Percentiles rank a stretch among this genome's conserved stretches.
Conservation (phyloP, 1,140 invertebrate species). For the Papilio helenus region DNA sequence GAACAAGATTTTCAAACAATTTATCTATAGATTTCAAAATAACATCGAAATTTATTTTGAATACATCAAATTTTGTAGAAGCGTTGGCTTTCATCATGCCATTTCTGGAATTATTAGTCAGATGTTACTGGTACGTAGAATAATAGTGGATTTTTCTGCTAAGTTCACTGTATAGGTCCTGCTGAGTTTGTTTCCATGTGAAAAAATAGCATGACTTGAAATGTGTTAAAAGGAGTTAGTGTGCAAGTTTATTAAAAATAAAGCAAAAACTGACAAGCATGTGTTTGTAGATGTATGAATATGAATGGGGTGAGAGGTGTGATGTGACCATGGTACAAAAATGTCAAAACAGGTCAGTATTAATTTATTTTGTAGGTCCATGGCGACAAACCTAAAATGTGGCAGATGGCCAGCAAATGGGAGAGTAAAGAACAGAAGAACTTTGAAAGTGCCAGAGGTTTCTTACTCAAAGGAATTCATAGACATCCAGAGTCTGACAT, state of each 20-base stretch:
- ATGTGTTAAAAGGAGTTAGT: too few relatives aligned
- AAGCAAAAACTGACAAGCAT: too few relatives aligned
- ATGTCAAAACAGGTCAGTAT: too few relatives aligned
- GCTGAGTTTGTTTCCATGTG: too few relatives aligned
- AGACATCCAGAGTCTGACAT: slow-evolving; percentile 86
- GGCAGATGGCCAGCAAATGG: slow-evolving; percentile 89
- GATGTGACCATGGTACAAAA: too few relatives aligned
- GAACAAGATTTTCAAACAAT: slow-evolving; percentile 85
- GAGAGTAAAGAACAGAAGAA: slow-evolving; percentile 88
- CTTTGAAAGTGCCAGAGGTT: slow-evolving; percentile 85
- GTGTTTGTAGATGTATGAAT: too few relatives aligned
- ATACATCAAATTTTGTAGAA: slow-evolving; percentile 88
- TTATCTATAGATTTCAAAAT: slow-evolving; percentile 85
- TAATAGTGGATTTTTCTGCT: too few relatives aligned
- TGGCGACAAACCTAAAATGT: slow-evolving; percentile 88
- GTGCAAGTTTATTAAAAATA: too few relatives aligned
- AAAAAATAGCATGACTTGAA: too few relatives aligned
- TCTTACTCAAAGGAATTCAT: slow-evolving; percentile 87
- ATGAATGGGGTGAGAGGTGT: too few relatives aligned
- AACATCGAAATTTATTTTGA: slow-evolving; percentile 88
- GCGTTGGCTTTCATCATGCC: slow-evolving; percentile 82
- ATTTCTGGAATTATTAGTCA: slow-evolving; percentile 74
- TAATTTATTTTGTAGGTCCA: slow-evolving; percentile 86
- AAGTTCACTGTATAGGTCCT: too few relatives aligned
- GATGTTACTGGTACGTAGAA: slow-evolving; percentile 81